A percentile compares a stretch with the other conserved stretches of the same genome.
phyloP scores from a whole-genome alignment of 2,797 vertebrate species.

The Etheostoma perlongum region DNA sequence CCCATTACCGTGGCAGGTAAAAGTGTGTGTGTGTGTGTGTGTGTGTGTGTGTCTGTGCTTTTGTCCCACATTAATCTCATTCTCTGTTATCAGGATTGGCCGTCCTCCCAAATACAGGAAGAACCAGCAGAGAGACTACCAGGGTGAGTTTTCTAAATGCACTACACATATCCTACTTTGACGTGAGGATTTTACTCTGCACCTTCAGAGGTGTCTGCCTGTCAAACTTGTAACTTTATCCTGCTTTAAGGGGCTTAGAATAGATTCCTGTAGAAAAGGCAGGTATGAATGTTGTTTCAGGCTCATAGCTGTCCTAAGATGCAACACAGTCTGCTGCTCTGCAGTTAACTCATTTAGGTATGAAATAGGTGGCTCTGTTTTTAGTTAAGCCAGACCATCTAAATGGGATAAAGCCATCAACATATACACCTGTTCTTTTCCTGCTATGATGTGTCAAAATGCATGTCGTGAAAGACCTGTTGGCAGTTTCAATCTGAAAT shows the following conservation, averaged over 20 bases:
- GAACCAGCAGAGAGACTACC: conserved; percentile 93
- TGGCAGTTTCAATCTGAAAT: background rate
- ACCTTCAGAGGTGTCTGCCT: background rate
- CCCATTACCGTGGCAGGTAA: conserved; percentile 95
- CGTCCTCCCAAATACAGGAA: conserved; percentile 97
- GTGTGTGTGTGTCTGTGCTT: conserved; percentile 1
- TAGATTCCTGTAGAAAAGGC: background rate
- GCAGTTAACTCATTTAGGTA: background rate
- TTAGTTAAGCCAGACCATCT: background rate
- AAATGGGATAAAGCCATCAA: background rate
- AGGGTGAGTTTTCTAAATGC: conserved; percentile 85
- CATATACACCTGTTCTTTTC: background rate
- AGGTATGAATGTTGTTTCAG: background rate
- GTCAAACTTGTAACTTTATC: background rate
- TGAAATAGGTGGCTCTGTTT: background rate
- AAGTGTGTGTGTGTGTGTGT: conserved; percentile 11
- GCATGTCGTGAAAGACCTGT: background rate
- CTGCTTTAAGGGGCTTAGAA: background rate
- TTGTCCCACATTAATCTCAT: conserved; percentile 9
- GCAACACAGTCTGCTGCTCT: background rate
- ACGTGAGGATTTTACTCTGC: background rate
- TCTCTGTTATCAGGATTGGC: conserved; percentile 88
- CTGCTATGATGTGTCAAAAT: background rate
- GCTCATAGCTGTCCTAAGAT: background rate
- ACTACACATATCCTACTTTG: background rate